Evolutionary conservation across 1,140 invertebrate species (phyloP).

Genomic region (Tenebrio molitor): DNA sequence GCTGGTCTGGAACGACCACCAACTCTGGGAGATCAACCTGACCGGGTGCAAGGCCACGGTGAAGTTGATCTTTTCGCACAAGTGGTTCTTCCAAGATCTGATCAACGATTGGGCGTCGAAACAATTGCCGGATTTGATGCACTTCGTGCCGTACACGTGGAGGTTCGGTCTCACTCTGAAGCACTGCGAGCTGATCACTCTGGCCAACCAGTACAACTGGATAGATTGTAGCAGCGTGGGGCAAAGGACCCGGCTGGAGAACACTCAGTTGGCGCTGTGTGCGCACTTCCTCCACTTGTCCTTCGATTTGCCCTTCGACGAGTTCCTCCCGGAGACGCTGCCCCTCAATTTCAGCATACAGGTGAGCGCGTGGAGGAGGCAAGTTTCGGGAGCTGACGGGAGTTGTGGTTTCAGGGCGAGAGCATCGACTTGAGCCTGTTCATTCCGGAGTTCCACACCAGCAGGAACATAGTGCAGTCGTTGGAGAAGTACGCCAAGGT

Average conservation of each 20-base stretch:
- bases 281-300: slow-evolving; percentile 94
- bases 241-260: slow-evolving; percentile 79
- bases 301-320: slow-evolving; percentile 92
- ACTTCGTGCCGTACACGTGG: slow-evolving; percentile 98
- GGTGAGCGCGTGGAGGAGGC: too few relatives aligned
- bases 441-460: slow-evolving; percentile 92
- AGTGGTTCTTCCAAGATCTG: slow-evolving; percentile 93
- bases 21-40: slow-evolving; percentile 90
- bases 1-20: slow-evolving; percentile 93
- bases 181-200: slow-evolving; percentile 95
- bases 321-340: slow-evolving; percentile 90
- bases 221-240: slow-evolving; percentile 96
- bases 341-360: slow-evolving; percentile 94
- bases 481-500: slow-evolving; percentile 92
- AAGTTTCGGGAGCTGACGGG: too few relatives aligned
- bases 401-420: slow-evolving; percentile 81
- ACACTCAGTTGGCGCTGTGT: slow-evolving; percentile 93
- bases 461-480: slow-evolving; percentile 84
- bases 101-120: slow-evolving; percentile 97
- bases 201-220: slow-evolving; percentile 99
- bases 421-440: slow-evolving; percentile 91
- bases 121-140: slow-evolving; percentile 88
- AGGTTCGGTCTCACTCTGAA: slow-evolving; percentile 92
- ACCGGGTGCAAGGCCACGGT: slow-evolving; percentile 95
- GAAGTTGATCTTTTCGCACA: slow-evolving; percentile 93